phyloP scores from a whole-genome alignment of 2,888 invertebrate species.

The Allophyes oxyacanthae region DNA sequence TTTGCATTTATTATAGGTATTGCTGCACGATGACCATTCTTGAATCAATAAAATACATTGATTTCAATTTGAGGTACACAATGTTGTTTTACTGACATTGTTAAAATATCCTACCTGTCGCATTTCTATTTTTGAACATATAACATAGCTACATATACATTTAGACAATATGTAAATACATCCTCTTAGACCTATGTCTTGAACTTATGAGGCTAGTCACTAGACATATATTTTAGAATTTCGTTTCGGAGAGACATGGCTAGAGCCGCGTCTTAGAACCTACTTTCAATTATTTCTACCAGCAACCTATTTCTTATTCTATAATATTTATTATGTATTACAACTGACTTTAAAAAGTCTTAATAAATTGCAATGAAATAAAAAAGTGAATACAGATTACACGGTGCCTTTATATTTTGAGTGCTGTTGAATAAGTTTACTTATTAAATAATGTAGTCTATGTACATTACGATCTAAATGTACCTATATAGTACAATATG shows the following conservation, averaged over 20 bases:
- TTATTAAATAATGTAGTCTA: constrained; percentile 51
- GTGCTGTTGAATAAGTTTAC: constrained; percentile 52
- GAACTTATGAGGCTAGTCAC: constrained; percentile 75
- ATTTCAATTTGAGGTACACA: constrained; percentile 13
- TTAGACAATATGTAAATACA: constrained; percentile 51
- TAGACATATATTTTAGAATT: constrained; percentile 86
- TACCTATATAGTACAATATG: constrained; percentile 56
- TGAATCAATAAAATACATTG: constrained; percentile 8
- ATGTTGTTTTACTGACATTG: constrained; percentile 14
- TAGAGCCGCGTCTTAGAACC: constrained; percentile 62
- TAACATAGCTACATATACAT: constrained; percentile 48
- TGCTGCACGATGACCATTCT: background rate
- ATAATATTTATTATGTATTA: constrained; percentile 23
- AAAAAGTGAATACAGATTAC: constrained; percentile 63
- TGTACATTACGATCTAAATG: constrained; percentile 46
- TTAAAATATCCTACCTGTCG: constrained; percentile 9
- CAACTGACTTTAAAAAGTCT: constrained; percentile 31
- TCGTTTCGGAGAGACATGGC: constrained; percentile 82
- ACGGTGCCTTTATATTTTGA: constrained; percentile 60
- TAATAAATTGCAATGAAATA: constrained; percentile 59
- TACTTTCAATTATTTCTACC: constrained; percentile 69
- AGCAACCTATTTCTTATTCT: constrained; percentile 59
- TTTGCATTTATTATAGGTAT: background rate
- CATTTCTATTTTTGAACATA: constrained; percentile 41
- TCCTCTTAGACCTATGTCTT: constrained; percentile 61